phyloP scores from a whole-genome alignment of 2,113 vertebrate genomes.

The Microcebus tavaratra region DNA sequence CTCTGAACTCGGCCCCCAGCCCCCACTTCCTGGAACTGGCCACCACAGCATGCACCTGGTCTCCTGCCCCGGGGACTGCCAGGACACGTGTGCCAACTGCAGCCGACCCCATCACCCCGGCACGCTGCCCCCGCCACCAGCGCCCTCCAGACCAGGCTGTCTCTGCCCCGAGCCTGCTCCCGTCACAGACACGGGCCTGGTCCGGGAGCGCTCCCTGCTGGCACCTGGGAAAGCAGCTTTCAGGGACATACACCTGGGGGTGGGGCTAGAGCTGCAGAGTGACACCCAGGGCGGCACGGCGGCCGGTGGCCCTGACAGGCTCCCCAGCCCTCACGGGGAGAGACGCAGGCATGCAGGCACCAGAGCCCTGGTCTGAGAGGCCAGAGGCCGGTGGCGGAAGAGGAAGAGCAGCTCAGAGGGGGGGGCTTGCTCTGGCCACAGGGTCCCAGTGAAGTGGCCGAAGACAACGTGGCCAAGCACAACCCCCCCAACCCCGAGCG shows the following conservation, averaged over 20 bases:
- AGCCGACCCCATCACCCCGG: background rate
- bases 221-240: background rate
- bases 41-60: background rate
- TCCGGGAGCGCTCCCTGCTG: accelerated
- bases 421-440: background rate
- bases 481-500: background rate
- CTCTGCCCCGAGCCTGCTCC: background rate
- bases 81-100: background rate
- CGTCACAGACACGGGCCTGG: background rate
- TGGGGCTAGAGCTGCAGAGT: accelerated
- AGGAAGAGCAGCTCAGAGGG: no score
- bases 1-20: no score
- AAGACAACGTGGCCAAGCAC: background rate
- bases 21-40: no score
- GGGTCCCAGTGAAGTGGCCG: no score
- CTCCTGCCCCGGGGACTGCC: background rate
- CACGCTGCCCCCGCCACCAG: background rate
- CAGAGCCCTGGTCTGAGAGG: accelerated
- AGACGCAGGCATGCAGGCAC: accelerated
- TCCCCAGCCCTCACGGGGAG: background rate
- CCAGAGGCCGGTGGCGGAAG: accelerated
- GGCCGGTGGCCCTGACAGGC: background rate
- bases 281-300: no score
- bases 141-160: background rate
- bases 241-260: background rate